Percentiles rank a stretch among this genome's conserved stretches.
Evolutionary conservation across 2,113 vertebrate genomes (phyloP).

Genomic region (Illadopsis cleaveri): DNA sequence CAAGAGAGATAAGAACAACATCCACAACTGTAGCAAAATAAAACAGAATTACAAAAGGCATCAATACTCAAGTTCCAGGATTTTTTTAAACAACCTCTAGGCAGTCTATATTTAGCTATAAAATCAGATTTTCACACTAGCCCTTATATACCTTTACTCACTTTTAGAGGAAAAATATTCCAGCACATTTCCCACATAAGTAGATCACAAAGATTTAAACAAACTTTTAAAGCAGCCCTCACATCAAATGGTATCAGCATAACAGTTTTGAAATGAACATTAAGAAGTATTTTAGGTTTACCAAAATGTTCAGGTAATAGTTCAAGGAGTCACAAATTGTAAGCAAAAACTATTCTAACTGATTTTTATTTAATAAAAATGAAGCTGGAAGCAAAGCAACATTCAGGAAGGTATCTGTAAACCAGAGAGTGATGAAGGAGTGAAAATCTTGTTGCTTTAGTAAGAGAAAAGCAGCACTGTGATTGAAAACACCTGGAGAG

Average conservation of each 20-base stretch:
- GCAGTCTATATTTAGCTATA: background rate
- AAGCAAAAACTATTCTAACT: background rate
- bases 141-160: background rate
- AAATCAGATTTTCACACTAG: background rate
- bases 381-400: background rate
- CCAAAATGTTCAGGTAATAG: background rate
- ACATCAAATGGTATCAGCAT: background rate
- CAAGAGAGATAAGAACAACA: background rate
- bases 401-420: background rate
- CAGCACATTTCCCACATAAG: background rate
- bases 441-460: background rate
- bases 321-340: background rate
- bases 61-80: background rate
- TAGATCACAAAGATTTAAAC: background rate
- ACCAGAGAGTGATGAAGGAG: background rate
- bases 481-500: constrained; percentile 48
- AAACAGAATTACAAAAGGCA: background rate
- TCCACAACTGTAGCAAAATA: background rate
- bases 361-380: background rate
- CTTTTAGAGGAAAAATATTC: background rate
- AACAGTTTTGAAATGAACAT: background rate
- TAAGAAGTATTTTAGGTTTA: background rate
- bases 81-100: background rate
- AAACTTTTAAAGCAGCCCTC: background rate
- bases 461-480: background rate